Evolutionary conservation across 2,113 vertebrate species (phyloP).

Genomic region (Synodontis membranacea): DNA sequence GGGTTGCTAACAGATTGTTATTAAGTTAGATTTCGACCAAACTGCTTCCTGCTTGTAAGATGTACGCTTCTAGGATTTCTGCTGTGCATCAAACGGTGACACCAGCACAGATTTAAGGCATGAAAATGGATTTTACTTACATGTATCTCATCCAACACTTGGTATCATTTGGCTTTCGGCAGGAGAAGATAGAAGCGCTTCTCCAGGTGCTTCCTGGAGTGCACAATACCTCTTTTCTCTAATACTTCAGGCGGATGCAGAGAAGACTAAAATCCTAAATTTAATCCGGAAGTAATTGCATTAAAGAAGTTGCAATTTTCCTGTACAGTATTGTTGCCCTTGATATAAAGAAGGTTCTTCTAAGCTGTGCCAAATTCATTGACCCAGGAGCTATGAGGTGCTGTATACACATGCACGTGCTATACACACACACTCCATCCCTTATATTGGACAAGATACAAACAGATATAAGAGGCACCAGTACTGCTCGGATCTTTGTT

Average conservation of each 20-base stretch:
- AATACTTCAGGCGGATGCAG: not conserved
- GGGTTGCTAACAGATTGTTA: constrained; percentile 29
- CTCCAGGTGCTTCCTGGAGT: not conserved
- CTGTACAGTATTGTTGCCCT: not conserved
- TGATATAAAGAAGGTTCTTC: not conserved
- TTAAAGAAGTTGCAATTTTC: not conserved
- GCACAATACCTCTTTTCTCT: not conserved
- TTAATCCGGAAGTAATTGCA: not conserved
- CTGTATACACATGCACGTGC: not conserved
- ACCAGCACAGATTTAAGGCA: not conserved
- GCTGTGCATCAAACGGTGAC: not conserved
- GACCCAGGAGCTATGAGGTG: not conserved
- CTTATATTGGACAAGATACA: not conserved
- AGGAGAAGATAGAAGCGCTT: not conserved
- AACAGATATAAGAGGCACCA: not conserved
- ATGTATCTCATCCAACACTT: not conserved
- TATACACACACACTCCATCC: not conserved
- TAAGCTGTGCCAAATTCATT: not conserved
- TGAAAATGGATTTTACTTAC: not conserved
- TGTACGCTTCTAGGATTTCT: not conserved
- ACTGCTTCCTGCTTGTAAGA: not conserved
- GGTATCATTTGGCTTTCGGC: not conserved
- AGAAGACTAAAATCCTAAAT: not conserved
- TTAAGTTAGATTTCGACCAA: not conserved
- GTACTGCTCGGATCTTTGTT: not conserved